These are phyloP conservation scores for Nomada ferruginata DNA, from an alignment of 2,888 invertebrate species.

Conservation along the genomic window DNA sequence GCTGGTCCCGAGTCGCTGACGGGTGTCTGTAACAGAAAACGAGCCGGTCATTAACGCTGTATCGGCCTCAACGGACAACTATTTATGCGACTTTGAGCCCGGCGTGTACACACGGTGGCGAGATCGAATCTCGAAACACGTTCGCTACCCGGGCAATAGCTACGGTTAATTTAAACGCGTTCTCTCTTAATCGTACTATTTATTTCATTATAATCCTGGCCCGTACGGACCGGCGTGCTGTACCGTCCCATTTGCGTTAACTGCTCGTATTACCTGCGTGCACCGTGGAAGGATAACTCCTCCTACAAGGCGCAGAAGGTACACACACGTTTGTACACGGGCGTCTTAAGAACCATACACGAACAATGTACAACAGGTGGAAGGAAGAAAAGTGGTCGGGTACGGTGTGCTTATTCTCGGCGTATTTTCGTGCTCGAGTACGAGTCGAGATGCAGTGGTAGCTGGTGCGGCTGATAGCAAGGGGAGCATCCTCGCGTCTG, in stretches of 20 bases:
- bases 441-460: not conserved
- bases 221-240: conserved; percentile 30
- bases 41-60: conserved; percentile 53
- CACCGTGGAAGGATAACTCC: conserved; percentile 42
- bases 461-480: conserved; percentile 11
- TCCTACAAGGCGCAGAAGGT: not conserved
- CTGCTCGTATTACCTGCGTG: conserved; percentile 57
- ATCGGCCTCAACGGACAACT: conserved; percentile 13
- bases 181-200: conserved; percentile 63
- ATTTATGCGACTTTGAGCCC: conserved; percentile 29
- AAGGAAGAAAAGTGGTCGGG: conserved; percentile 31
- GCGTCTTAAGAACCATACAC: not conserved
- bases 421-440: conserved; percentile 41
- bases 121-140: conserved; percentile 65
- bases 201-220: conserved; percentile 66
- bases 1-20: conserved; percentile 52
- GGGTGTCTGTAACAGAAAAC: conserved; percentile 67
- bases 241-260: conserved; percentile 63
- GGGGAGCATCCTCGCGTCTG: not conserved
- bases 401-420: conserved; percentile 30
- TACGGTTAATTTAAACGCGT: conserved; percentile 60
- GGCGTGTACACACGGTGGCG: conserved; percentile 4
- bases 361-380: conserved; percentile 46
- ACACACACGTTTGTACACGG: conserved; percentile 10
- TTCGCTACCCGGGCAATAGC: conserved; percentile 48